phyloP scores from a whole-genome alignment of 2,888 invertebrate species.

The Spodoptera picta region DNA sequence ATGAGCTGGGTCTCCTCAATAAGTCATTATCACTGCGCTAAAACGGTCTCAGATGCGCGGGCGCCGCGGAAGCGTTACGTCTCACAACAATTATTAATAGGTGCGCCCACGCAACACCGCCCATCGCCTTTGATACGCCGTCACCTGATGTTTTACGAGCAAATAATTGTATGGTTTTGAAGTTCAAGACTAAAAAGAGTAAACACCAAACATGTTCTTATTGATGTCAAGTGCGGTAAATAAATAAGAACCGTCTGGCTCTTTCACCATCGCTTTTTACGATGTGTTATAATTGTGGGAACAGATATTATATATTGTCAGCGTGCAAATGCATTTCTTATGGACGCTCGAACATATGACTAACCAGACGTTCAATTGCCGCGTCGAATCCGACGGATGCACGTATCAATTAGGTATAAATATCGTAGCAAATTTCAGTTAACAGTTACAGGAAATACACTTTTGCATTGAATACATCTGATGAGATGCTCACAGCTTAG shows the following conservation, averaged over 20 bases:
- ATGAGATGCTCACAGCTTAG: not conserved
- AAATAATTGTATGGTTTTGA: conserved; percentile 54
- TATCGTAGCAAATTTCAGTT: conserved; percentile 7
- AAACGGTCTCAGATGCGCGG: conserved; percentile 61
- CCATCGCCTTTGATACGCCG: conserved; percentile 65
- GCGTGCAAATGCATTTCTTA: conserved; percentile 49
- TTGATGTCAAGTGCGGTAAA: conserved; percentile 50
- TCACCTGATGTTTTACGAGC: conserved; percentile 51
- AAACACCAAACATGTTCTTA: conserved; percentile 38
- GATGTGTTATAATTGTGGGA: conserved; percentile 56
- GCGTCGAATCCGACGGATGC: conserved; percentile 35
- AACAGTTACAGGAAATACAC: not conserved
- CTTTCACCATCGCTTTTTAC: conserved; percentile 48
- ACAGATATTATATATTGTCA: conserved; percentile 38
- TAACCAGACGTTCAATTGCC: conserved; percentile 14
- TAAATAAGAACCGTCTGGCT: conserved; percentile 41
- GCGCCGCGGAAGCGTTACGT: conserved; percentile 65
- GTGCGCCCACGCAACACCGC: conserved; percentile 68
- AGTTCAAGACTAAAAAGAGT: conserved; percentile 52
- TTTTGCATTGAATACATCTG: not conserved
- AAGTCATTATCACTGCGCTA: conserved; percentile 51
- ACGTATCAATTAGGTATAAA: conserved; percentile 13
- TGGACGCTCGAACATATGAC: conserved; percentile 23
- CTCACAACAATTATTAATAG: conserved; percentile 64
- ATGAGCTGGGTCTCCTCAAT: conserved; percentile 41